Base-by-base conservation (phyloP, 2,888 invertebrate species). In the Junonia oenone region DNA sequence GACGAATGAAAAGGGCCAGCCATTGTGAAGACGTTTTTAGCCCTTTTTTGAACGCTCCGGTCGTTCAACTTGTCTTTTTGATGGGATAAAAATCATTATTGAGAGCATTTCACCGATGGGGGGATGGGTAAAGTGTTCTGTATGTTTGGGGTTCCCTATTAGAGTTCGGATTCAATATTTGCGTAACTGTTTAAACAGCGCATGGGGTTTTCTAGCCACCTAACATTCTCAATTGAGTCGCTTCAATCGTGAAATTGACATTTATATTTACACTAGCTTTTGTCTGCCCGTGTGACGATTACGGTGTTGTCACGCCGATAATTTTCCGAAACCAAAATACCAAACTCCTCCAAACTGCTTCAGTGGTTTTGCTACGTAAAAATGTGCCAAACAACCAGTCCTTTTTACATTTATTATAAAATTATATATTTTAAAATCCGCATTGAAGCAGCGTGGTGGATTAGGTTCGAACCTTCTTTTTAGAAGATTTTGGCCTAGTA, bases 11-110 rank as follows among this genome's bases (percentile, higher is more conserved):
- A 46, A 52, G 49, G 56, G 55, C 45, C 59, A 49, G 62, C 68
- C 62, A 70, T 70, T 68, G 66, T 71, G 58, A 55, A 45, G 47
- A 59, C 68, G 68, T 68, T 52, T 63, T 64, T 63, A 54, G 63
- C 61, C 66, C 63, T 67, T 70, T 71, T 67, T 61, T 56, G n/a
- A 40, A 59, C 46, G 55, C 56, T 59, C 57, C 72, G 83, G 82
- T 83, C 82, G 72, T 83, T 82, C 82, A 82, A 83, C 82, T 74
- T 75, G 77, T 70, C 68, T 67, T 69, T 70, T 67, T 61, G 66
- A 75, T 68, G 68, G 68, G 67, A 71, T 76, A 67, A 67, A 65
- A 62, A 66, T 63, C 61, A 63, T 56, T 61, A 61, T 61, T 51
- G 55, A 54, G 54, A 56, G 45, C 51, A 38, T 52, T 37, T 29